Base-by-base conservation (phyloP, 2,888 invertebrate species). In the Cheilosia scutellata region DNA sequence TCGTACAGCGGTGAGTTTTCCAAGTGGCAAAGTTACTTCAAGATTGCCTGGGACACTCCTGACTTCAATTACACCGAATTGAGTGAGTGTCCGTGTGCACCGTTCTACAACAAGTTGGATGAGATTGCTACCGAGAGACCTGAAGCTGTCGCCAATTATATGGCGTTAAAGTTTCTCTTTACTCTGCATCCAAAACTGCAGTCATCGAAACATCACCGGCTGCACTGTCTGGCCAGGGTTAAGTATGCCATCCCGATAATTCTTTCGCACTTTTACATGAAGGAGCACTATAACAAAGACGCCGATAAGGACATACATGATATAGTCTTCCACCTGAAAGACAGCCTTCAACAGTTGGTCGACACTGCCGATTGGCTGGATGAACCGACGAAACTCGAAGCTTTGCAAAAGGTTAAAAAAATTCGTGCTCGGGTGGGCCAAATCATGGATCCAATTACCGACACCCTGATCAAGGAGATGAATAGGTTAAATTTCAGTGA, bases 121-220 rank as follows among this genome's bases (percentile, higher is more conserved):
- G 76, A 83, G 42, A 88, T 91, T 40, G 90, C 89, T 13, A 58
- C 47, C 2, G 87, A 88, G 27, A 88, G 89, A 5, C 88, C 88
- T n/a, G 72, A 87, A 27, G 90, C 90, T 0, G 90, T 89, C 7
- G 92, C 92, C 11, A 92, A 92, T 76, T 92, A 92, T 68, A 82
- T 92, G 66, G 89, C 92, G n/a, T 78, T 92, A 83, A 89, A 89
- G 71, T 88, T 92, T 11, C 86, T 92, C 3, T 89, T 89, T 62
- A 63, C 70, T 1, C 88, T 92, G 90, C 91, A 92, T 55, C 87
- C 89, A 27, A 87, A 89, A 2, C 66, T 91, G 2, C 82, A 89
- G 51, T 88, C 83, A 0, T 42, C 49, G 0, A 89, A 88, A 33
- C 89, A 88, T 13, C 90, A 91, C 47, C 89, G 63, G 6, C 53